These are phyloP conservation scores for Trichechus manatus DNA, from an alignment of 2,113 vertebrate species.

Conservation along the genomic window DNA sequence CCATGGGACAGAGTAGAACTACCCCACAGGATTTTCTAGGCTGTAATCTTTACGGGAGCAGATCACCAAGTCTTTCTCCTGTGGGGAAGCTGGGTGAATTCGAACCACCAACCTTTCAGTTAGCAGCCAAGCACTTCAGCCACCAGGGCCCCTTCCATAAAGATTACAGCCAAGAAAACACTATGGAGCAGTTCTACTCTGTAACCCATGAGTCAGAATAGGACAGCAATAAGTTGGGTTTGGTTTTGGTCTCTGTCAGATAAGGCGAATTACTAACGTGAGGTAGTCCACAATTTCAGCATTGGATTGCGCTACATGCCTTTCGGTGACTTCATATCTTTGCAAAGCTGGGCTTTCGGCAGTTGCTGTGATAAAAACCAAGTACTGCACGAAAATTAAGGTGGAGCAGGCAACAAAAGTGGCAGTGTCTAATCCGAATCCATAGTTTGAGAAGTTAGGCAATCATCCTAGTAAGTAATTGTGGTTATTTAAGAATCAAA, in stretches of 20 bases:
- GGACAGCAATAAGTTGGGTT: not conserved
- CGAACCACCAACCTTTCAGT: not conserved
- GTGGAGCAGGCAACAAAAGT: not conserved
- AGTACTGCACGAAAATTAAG: not conserved
- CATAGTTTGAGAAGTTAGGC: not conserved
- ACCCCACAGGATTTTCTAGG: not conserved
- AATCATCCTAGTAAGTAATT: not conserved
- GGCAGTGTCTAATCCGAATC: not conserved
- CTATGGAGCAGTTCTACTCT: not conserved
- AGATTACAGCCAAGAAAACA: not conserved
- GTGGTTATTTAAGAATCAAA: not conserved
- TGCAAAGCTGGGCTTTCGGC: not conserved
- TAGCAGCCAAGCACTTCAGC: not conserved
- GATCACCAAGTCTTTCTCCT: not conserved
- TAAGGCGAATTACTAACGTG: not conserved
- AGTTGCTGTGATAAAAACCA: not conserved
- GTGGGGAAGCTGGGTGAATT: not conserved
- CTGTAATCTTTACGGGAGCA: not conserved
- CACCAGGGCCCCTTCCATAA: not conserved
- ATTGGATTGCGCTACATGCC: not conserved
- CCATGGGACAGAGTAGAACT: not conserved
- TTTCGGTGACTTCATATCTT: not conserved
- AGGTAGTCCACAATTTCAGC: not conserved
- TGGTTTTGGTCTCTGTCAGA: not conserved
- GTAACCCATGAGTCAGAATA: not conserved